Evolutionary conservation across 2,888 invertebrate species (phyloP).

Genomic region (Melieria picta): DNA sequence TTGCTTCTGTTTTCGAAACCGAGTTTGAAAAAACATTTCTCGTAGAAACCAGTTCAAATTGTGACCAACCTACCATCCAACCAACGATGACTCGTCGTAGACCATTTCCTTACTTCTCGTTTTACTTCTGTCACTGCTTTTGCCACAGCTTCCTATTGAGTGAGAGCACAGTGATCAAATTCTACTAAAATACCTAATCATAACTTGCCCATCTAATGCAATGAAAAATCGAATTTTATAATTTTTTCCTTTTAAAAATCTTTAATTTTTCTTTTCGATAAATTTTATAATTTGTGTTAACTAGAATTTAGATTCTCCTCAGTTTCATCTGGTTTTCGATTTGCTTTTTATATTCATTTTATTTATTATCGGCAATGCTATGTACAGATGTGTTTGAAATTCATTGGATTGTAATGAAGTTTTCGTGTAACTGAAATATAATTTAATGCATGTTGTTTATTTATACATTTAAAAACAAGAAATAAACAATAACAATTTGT

Average conservation of each 20-base stretch:
- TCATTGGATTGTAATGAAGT: background rate
- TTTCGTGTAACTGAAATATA: conserved; percentile 11
- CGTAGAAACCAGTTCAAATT: too few species aligned
- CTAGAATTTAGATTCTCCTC: conserved; percentile 50
- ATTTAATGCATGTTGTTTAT: conserved; percentile 20
- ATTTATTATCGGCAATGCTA: conserved; percentile 10
- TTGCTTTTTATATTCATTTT: conserved; percentile 6
- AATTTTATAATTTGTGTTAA: conserved; percentile 56
- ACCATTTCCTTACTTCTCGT: too few species aligned
- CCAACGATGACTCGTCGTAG: too few species aligned
- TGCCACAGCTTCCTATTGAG: background rate
- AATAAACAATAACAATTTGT: conserved; percentile 34
- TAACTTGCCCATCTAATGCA: background rate
- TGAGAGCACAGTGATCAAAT: background rate
- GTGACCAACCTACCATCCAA: too few species aligned
- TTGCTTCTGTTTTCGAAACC: too few species aligned
- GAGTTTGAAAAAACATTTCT: too few species aligned
- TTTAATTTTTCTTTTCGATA: conserved; percentile 27
- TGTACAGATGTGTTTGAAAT: conserved; percentile 8
- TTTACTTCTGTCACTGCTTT: background rate
- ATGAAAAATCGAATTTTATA: background rate
- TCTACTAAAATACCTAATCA: background rate
- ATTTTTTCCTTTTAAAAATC: conserved; percentile 36
- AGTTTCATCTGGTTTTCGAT: conserved; percentile 42
- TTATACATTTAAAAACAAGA: conserved; percentile 36